Base-by-base conservation (phyloP, 2,797 vertebrate species). In the Anniella stebbinsi region DNA sequence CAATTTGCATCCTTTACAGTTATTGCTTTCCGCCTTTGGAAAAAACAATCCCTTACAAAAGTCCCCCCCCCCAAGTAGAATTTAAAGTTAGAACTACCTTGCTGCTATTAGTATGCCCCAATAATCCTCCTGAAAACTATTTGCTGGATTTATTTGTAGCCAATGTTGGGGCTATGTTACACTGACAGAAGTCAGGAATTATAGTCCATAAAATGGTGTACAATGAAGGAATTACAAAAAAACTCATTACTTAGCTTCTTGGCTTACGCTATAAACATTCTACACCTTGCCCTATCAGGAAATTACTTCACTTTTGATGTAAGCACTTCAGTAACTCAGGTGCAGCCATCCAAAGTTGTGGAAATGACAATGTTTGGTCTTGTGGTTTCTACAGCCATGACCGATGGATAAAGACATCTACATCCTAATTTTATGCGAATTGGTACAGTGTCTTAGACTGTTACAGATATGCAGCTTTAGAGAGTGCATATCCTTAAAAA, bases 1-100 rank as follows among this genome's bases (percentile, higher is more conserved):
- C 95, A 96, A 88, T 96, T 92, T 96, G 94, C 89, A 95, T 95
- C 92, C 78, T 94, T 97, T 94, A 82, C 94, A 80, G 84, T 80
- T 90, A 18, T 93, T 45, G 89, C 89, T 94, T 93, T 94, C 86
- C 84, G 93, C 81, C 87, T 95, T 94, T 87, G 95, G 93, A 96
- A 96, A 94, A 92, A 94, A 77, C 87, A 84, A 93, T 93, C 89
- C 94, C 93, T 96, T 86, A 45, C 85, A 92, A 87, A 73, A 82
- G 87, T 92, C 33, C 1, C 2, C 1, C 36, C 51, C 93, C 84
- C 17, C 95, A n/a, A n/a, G 91, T 87, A 92, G 89, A 30, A 93
- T 95, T 92, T 83, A 57, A 90, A 89, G 92, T 93, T 76, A 88
- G 15, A 5, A 94, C 73, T 89, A 76, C 36, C 93, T 94, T 93